Evolutionary conservation across 2,113 vertebrate species (phyloP), one percentile per base, ranked within the genome.

Genomic region (Mesocricetus auratus): DNA sequence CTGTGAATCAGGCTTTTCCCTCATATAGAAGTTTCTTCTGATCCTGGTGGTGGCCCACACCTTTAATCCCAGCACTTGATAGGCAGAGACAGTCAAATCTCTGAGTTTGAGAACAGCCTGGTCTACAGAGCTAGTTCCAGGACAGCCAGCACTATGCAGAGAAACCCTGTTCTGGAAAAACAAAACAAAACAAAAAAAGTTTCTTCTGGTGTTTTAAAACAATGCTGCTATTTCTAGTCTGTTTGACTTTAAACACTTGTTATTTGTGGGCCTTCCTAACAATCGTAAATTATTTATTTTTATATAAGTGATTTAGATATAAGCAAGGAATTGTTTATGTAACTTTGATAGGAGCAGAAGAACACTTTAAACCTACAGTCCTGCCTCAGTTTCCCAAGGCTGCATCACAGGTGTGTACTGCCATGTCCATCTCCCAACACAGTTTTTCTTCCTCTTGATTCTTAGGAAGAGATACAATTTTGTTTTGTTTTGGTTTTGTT

Each of bases 321-420:
- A 60, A 74, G 56, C 26, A 62, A 92, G 26, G 45, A 90, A 33
- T 60, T 89, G 13, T 74, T 82, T 85, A 69, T 71, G 58, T 73
- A 86, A 68, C 93, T 94, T 92, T 95, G 77, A 88, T 13, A 85
- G 36, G 56, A 86, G 45, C 19, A 73, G 58, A 94, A 73, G 66
- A 94, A 69, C 79, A 68, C 31, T 13, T 42, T 64, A 89, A 73
- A 62, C 56, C 13, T 1, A 42, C 13, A 29, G n/a, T 31, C 39
- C 11, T 22, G 39, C 82, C 15, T 47, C 26, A 62, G 81, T 24
- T 24, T 85, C 81, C 60, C 62, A 45, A 82, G 53, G 47, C 47
- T 50, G 29, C 7, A 50, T 33, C 47, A 78, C 53, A 81, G 33
- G 13, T 29, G 3, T 47, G 60, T 33, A 22, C 31, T 22, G 45